Percentiles rank a stretch among this genome's conserved stretches.
These are phyloP conservation scores for Colletes gigas DNA, from an alignment of 1,140 invertebrate species.

Conservation along the genomic window DNA sequence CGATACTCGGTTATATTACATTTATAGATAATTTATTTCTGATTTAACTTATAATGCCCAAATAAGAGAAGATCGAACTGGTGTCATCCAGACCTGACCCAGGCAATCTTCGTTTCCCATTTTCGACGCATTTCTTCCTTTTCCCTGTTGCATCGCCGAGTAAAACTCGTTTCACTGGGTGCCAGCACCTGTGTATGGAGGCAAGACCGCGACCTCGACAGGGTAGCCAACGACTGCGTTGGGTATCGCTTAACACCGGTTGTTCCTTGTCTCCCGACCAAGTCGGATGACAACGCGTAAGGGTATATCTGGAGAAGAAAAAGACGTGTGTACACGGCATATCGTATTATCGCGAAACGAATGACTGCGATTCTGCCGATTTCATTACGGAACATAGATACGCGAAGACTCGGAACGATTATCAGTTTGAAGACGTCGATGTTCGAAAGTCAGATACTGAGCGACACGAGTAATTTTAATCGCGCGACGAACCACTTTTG, in stretches of 20 bases:
- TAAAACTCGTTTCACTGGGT: conserved; percentile 55
- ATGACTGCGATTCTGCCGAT: background rate
- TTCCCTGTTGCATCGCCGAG: background rate
- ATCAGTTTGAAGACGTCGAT: background rate
- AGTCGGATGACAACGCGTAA: conserved; percentile 43
- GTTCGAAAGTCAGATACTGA: background rate
- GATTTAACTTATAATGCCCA: too few species aligned
- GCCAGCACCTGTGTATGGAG: conserved; percentile 39
- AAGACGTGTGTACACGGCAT: background rate
- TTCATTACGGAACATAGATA: background rate
- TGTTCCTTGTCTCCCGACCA: conserved; percentile 11
- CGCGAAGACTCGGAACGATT: background rate
- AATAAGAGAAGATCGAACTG: background rate
- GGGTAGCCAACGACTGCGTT: conserved; percentile 45
- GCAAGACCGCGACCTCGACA: conserved; percentile 54
- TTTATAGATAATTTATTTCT: too few species aligned
- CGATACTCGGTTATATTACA: too few species aligned
- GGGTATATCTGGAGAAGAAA: conserved; percentile 36
- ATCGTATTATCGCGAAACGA: conserved; percentile 23
- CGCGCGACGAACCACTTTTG: too few species aligned
- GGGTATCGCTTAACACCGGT: conserved; percentile 64
- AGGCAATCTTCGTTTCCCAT: background rate
- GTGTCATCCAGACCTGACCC: background rate
- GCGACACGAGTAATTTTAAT: too few species aligned
- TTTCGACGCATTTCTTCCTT: conserved; percentile 10